Evolutionary conservation across 2,888 invertebrate species (phyloP).

Genomic region (Frankliniella fusca): DNA sequence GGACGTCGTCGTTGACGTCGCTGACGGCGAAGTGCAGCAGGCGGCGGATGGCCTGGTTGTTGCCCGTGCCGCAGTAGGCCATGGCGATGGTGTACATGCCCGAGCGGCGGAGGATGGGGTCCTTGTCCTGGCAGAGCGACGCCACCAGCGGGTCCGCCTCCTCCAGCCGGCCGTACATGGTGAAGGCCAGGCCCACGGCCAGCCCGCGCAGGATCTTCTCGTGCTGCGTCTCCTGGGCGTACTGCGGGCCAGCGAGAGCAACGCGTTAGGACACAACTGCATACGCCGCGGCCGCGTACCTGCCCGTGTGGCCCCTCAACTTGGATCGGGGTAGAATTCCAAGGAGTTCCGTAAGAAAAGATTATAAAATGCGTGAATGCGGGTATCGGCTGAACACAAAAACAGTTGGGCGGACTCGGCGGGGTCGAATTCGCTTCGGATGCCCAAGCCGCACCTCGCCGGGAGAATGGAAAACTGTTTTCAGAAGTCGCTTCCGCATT

Average conservation of each 20-base stretch:
- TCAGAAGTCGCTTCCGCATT: too few species aligned
- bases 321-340: too few species aligned
- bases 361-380: too few species aligned
- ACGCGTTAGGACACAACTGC: too few species aligned
- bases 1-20: constrained; percentile 98
- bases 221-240: constrained; percentile 93
- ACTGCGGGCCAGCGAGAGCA: constrained; percentile 50
- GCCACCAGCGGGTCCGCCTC: constrained; percentile 93
- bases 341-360: too few species aligned
- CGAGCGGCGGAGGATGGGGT: constrained; percentile 88
- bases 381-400: too few species aligned
- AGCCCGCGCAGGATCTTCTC: constrained; percentile 97
- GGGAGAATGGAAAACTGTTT: too few species aligned
- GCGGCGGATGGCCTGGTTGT: constrained; percentile 91
- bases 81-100: constrained; percentile 98
- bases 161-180: constrained; percentile 95
- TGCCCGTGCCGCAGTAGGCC: constrained; percentile 97
- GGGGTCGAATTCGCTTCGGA: too few species aligned
- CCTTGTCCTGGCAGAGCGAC: constrained; percentile 86
- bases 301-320: too few species aligned
- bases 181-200: constrained; percentile 92
- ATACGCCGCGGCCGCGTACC: too few species aligned
- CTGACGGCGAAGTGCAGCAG: constrained; percentile 91
- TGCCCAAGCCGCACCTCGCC: too few species aligned
- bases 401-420: too few species aligned